A percentile compares a stretch with the other conserved stretches of the same genome.
Conservation (phyloP, 1,140 invertebrate genomes). For the Sycophaga agraensis region DNA sequence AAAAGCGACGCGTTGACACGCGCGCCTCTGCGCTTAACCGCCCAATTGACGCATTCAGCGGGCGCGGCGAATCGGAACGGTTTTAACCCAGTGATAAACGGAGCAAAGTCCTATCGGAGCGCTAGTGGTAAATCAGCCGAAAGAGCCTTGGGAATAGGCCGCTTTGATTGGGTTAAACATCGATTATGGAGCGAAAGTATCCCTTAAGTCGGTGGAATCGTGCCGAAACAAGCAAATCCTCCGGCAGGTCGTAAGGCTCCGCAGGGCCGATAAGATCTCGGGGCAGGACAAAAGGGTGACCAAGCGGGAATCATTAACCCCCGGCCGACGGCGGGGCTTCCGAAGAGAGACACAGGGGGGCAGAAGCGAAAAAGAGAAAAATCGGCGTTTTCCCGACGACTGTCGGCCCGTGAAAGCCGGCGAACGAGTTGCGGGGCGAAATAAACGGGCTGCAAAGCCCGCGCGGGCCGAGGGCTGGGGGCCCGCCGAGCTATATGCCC, state of each 20-base stretch:
- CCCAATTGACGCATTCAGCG: too few species aligned
- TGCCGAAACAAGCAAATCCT: slow-evolving; percentile 20
- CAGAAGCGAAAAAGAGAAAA: background rate
- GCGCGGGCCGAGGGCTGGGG: too few species aligned
- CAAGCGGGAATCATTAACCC: slow-evolving; percentile 25
- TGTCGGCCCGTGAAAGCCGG: too few species aligned
- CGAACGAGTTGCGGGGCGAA: too few species aligned
- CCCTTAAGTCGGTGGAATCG: background rate
- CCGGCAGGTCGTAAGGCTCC: slow-evolving; percentile 7
- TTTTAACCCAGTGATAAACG: background rate
- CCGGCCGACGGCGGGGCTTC: background rate
- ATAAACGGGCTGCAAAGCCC: too few species aligned
- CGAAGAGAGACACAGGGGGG: background rate
- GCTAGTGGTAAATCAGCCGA: background rate
- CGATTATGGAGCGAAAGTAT: slow-evolving; percentile 8
- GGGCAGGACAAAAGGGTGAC: slow-evolving; percentile 8
- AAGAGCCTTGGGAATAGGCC: slow-evolving; percentile 1
- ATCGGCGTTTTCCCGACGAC: slow-evolving; percentile 10
- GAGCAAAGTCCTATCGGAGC: background rate
- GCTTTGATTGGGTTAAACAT: slow-evolving; percentile 10
- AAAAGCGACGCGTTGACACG: too few species aligned
- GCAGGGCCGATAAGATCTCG: slow-evolving; percentile 37
- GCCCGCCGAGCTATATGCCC: background rate
- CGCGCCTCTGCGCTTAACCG: too few species aligned
- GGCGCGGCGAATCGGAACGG: too few species aligned